phyloP scores from a whole-genome alignment of 2,888 invertebrate species.

The Lepas anatifera region DNA sequence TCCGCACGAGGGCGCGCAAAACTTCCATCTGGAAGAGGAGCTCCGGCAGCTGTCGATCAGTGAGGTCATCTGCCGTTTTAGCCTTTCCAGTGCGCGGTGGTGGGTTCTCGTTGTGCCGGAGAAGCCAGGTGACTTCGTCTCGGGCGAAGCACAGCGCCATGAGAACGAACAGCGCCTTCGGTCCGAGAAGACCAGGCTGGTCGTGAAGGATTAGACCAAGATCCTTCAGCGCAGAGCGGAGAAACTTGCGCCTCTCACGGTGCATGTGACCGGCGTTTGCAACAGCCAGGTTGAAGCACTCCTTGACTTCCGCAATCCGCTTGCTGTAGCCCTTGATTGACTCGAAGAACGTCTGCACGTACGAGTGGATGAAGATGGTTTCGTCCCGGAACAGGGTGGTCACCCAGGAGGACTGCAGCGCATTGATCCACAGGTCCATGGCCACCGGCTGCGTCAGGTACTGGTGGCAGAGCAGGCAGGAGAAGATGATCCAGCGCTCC shows the following conservation, averaged over 20 bases:
- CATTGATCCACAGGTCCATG: conserved; percentile 66
- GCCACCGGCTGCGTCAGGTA: conserved; percentile 65
- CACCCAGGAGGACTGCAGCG: conserved; percentile 86
- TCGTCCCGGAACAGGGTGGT: conserved; percentile 92
- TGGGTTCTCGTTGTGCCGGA: conserved; percentile 92
- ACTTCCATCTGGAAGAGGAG: conserved; percentile 97
- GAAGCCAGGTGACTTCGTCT: conserved; percentile 72
- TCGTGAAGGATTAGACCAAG: conserved; percentile 89
- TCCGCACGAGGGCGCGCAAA: conserved; percentile 73
- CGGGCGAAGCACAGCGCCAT: conserved; percentile 90
- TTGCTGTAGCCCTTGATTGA: conserved; percentile 88
- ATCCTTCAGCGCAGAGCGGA: conserved; percentile 90
- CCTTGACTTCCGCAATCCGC: conserved; percentile 88
- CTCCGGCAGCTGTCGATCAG: conserved; percentile 92
- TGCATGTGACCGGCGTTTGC: conserved; percentile 69
- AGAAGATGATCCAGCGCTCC: conserved; percentile 96
- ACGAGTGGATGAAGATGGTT: conserved; percentile 88
- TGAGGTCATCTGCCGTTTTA: conserved; percentile 79
- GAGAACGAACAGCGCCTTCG: conserved; percentile 90
- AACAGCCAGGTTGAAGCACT: conserved; percentile 77
- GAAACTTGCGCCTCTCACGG: conserved; percentile 87
- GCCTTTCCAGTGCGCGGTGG: conserved; percentile 77
- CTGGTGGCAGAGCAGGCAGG: conserved; percentile 80
- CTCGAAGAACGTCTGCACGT: conserved; percentile 86
- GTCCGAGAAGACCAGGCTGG: conserved; percentile 93